Evolutionary conservation across 2,113 vertebrate genomes (phyloP), one percentile per base, ranked within the genome.

Genomic region (Heterotilapia buettikoferi): DNA sequence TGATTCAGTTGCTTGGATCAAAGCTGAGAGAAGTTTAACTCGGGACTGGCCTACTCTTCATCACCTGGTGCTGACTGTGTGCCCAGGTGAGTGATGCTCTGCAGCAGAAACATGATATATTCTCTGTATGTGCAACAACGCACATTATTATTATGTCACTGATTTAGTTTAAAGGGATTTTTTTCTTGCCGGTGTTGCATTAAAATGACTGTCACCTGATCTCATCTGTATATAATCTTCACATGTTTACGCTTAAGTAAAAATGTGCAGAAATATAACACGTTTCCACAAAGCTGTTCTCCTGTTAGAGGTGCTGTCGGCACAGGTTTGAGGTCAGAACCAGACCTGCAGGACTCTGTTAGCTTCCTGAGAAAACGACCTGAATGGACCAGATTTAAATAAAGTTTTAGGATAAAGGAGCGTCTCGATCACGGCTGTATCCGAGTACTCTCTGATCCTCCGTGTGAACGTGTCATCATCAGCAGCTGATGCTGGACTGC

Each of bases 211-310:
- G 63, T 1, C 33, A 40, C 63, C 10, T 68, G 36, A 40, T 4
- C 57, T 59, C 26, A 0, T 33, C 59, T 3, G 33, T 38, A 13
- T 21, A n/a, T 3, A 21, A 6, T 36, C 9, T n/a, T 31, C 14
- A 31, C 14, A 33, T 9, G 29, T 66, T 36, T 1, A 7, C 19
- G 11, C 31, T 4, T 26, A 0, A 26, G 6, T 14, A 26, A 57
- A 26, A 26, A 56, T 56, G 21, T 57, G 24, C 54, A 26, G 54
- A 26, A 14, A 29, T 57, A 16, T 16, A 26, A 13, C 6, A 57
- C 5, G 12, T 43, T 43, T 43, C 11, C 11, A 43, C 24, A 29
- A 26, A 59, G 56, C 24, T 4, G 54, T 57, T 57, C 12, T 57
- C 12, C 56, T 29, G 12, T 29, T 3, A 29, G 3, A 16, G 56